Conservation (phyloP, 2,113 vertebrate genomes). For the Ptilorrhoa leucosticta region DNA sequence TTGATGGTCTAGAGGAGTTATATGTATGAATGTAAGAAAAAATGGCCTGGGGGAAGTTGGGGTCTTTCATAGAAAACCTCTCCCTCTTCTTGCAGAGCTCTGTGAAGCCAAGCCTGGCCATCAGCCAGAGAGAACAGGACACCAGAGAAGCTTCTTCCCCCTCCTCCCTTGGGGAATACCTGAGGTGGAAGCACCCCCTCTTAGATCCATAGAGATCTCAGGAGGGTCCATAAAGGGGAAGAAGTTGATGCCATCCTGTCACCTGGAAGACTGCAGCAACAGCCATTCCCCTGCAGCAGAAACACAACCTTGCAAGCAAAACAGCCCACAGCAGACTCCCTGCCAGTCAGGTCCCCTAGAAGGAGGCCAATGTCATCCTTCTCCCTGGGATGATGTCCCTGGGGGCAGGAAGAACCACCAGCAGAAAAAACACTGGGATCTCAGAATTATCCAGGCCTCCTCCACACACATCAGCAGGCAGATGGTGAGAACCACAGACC, state of each 20-base stretch:
- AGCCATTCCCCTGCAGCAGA: conserved; percentile 70
- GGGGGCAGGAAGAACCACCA: conserved; percentile 69
- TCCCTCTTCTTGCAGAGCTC: conserved; percentile 82
- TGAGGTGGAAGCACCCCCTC: not conserved
- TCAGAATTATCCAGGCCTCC: not conserved
- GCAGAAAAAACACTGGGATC: conserved; percentile 52
- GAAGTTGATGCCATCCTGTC: conserved; percentile 66
- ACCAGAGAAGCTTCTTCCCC: conserved; percentile 65
- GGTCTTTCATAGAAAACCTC: conserved; percentile 76
- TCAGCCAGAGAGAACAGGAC: conserved; percentile 74
- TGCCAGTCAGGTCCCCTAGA: conserved; percentile 52
- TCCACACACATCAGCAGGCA: not conserved
- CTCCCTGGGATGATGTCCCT: conserved; percentile 70
- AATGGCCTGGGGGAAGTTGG: conserved; percentile 71
- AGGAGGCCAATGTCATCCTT: conserved; percentile 37
- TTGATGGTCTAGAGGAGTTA: conserved; percentile 75
- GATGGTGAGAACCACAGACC: not conserved
- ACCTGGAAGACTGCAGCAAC: conserved; percentile 59
- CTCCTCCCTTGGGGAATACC: conserved; percentile 34
- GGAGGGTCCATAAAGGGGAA: conserved; percentile 52
- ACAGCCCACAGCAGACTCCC: conserved; percentile 45
- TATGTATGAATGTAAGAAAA: conserved; percentile 78
- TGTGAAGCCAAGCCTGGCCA: conserved; percentile 76
- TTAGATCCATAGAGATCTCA: not conserved
- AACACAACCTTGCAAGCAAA: conserved; percentile 70